Percentiles rank a stretch among this genome's conserved stretches.
These are phyloP conservation scores for Marronus borbonicus DNA, from an alignment of 2,888 invertebrate species.

Conservation along the genomic window DNA sequence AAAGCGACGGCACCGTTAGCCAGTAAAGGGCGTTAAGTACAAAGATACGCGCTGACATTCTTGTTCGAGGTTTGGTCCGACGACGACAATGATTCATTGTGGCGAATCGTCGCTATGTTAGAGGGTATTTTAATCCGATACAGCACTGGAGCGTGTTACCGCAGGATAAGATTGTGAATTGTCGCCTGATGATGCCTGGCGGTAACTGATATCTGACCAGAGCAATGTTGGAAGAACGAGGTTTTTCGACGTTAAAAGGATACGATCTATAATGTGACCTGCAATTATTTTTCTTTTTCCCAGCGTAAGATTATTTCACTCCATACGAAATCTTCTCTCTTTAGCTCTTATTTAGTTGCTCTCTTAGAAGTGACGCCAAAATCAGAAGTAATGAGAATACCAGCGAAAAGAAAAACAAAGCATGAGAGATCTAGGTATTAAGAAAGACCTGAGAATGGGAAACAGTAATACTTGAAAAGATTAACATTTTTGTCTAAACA, in stretches of 20 bases:
- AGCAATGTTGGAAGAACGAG: constrained; percentile 38
- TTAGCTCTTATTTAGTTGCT: too few relatives aligned
- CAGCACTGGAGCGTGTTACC: constrained; percentile 55
- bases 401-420: too few relatives aligned
- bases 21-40: neutral
- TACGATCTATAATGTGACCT: constrained; percentile 12
- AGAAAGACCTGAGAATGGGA: too few relatives aligned
- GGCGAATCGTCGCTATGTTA: neutral
- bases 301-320: constrained; percentile 22
- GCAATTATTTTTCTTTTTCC: constrained; percentile 35
- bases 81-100: neutral
- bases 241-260: neutral
- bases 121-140: constrained; percentile 51
- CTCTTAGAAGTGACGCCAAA: too few relatives aligned
- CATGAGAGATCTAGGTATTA: too few relatives aligned
- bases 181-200: constrained; percentile 52
- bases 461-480: too few relatives aligned
- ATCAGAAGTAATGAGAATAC: too few relatives aligned
- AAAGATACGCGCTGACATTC: constrained; percentile 13
- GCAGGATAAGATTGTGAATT: constrained; percentile 58
- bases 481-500: too few relatives aligned
- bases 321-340: neutral
- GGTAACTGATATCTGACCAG: constrained; percentile 54
- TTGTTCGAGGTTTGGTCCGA: constrained; percentile 2
- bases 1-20: neutral